phyloP scores from a whole-genome alignment of 2,797 vertebrate genomes.

The Sebastes paucispinis region DNA sequence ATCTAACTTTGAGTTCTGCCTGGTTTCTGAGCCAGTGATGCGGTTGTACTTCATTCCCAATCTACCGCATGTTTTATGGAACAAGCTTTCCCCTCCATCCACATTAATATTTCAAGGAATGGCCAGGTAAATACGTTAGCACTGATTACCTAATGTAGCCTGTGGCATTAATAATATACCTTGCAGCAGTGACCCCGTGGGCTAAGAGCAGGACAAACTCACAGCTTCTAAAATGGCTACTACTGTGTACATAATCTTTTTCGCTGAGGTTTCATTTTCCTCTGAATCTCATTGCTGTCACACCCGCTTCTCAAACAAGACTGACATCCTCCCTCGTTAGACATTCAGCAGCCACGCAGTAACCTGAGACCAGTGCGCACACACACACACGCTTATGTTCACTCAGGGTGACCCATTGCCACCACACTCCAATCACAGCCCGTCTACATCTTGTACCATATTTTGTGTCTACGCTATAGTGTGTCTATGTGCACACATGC shows the following conservation, averaged over 20 bases:
- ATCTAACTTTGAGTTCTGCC: background rate
- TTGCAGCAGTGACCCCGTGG: background rate
- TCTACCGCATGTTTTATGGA: background rate
- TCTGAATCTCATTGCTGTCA: constrained; percentile 76
- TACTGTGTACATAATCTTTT: constrained; percentile 47
- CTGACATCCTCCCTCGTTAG: constrained; percentile 77
- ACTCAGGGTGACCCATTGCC: constrained; percentile 49
- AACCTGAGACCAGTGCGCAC: constrained; percentile 58
- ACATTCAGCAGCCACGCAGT: constrained; percentile 77
- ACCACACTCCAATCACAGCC: constrained; percentile 58
- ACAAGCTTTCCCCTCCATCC: background rate
- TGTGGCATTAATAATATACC: background rate
- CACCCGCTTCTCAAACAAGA: constrained; percentile 65
- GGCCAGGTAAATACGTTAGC: background rate
- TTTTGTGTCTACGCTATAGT: background rate
- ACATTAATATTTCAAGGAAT: background rate
- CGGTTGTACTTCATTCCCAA: background rate
- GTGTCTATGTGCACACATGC: constrained; percentile 35
- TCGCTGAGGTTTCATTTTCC: constrained; percentile 70
- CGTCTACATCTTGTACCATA: constrained; percentile 30
- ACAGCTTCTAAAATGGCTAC: constrained; percentile 20
- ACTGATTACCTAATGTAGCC: constrained; percentile 11
- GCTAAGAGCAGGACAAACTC: constrained; percentile 12
- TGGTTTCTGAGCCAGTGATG: background rate
- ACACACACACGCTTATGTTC: constrained; percentile 3